These are phyloP conservation scores for Acipenser transmontanus DNA, from an alignment of 2,797 vertebrate genomes.

Conservation along the genomic window DNA sequence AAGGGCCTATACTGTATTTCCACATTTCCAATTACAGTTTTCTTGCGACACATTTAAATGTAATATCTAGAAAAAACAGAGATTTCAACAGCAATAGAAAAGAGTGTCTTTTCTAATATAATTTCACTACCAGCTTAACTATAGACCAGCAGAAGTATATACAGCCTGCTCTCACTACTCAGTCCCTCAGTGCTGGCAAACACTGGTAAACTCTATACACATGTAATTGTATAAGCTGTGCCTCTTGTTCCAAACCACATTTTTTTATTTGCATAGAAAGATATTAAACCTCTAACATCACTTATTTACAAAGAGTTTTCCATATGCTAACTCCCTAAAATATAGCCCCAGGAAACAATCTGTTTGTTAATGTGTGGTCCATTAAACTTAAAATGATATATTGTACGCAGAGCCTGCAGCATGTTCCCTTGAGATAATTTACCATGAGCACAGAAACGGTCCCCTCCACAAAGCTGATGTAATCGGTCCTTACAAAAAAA, in stretches of 20 bases:
- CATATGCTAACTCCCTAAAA: constrained; percentile 7
- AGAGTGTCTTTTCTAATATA: too few species aligned
- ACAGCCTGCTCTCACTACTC: too few species aligned
- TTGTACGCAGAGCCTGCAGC: constrained; percentile 2
- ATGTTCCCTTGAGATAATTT: constrained; percentile 1
- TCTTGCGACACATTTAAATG: too few species aligned
- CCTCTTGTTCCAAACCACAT: constrained; percentile 1
- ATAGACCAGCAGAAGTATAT: too few species aligned
- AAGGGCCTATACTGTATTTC: too few species aligned
- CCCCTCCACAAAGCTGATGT: neutral
- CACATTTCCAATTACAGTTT: too few species aligned
- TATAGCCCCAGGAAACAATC: constrained; percentile 7
- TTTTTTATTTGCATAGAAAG: neutral
- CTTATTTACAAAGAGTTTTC: constrained; percentile 1
- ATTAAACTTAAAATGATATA: constrained; percentile 11
- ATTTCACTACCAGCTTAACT: too few species aligned
- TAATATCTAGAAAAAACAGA: too few species aligned
- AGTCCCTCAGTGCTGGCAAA: too few species aligned
- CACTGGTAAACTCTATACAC: too few species aligned
- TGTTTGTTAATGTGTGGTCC: constrained; percentile 8
- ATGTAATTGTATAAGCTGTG: neutral
- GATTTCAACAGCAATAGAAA: too few species aligned
- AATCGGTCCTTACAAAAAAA: constrained; percentile 11
- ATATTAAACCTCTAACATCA: neutral
- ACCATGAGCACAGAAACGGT: neutral